These are phyloP conservation scores for Vespertilio murinus DNA, from an alignment of 2,797 vertebrate genomes.

Conservation along the genomic window DNA sequence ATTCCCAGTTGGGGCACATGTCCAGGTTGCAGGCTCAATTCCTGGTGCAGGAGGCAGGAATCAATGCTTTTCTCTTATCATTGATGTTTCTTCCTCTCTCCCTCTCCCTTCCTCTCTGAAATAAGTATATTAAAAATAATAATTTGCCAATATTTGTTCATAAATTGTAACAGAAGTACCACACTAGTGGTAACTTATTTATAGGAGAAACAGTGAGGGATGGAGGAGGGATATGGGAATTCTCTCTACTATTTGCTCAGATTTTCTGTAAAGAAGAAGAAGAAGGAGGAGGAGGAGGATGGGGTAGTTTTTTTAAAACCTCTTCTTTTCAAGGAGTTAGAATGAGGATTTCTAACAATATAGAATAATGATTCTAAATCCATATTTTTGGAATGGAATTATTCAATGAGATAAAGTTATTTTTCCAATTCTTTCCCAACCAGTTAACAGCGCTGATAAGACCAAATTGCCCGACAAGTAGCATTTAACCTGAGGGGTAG, in stretches of 20 bases:
- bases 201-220: not conserved
- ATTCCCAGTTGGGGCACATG: no score
- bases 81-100: no score
- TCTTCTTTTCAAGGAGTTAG: not conserved
- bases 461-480: not conserved
- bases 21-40: no score
- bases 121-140: not conserved
- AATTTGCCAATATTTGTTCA: not conserved
- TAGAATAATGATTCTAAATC: not conserved
- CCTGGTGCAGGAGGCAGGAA: no score
- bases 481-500: not conserved
- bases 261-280: not conserved
- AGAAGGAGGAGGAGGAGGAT: no score
- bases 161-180: not conserved
- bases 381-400: not conserved
- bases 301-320: not conserved
- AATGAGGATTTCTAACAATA: not conserved
- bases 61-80: no score
- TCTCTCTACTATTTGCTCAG: not conserved
- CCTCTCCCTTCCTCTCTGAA: no score
- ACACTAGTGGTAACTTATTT: not conserved
- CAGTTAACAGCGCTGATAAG: not conserved
- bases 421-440: not conserved
- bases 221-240: not conserved
- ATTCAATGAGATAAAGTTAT: not conserved